Evolutionary conservation across 2,888 invertebrate genomes (phyloP), one percentile per base, ranked within the genome.

Genomic region (Ecliptopera silaceata): DNA sequence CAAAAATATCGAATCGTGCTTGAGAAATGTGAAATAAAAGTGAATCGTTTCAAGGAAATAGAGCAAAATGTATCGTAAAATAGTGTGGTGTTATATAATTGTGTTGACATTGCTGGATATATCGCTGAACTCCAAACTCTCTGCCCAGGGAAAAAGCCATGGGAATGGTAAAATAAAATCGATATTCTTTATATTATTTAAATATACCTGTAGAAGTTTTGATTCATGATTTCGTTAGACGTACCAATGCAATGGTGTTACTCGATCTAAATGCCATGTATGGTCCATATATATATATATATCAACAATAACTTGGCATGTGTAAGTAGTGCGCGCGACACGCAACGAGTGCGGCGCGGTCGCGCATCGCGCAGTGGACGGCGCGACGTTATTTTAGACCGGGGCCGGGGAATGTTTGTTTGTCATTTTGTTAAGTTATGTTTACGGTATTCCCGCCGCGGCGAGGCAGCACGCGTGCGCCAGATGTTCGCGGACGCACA

Each of bases 121-220:
- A 80, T 92, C 94, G 68, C 91, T 93, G 73, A 93, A 94, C 84
- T 94, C 93, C 67, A 93, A 93, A 85, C 92, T 94, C 86, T 94
- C 95, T 86, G 93, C 94, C 73, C 94, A 94, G 87, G 95, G 94
- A 87, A 94, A 94, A 86, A 94, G 93, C 89, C 94, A 95, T 93
- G 95, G 95, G 94, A 93, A 95, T 93, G 95, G 95, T 95, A 93
- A 93, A 85, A 88, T 95, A 93, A 93, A 85, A 88, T 88, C 86
- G 85, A 88, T 88, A 82, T 75, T 54, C 10, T 18, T 0, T 29
- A 10, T 8, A 18, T n/a, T n/a, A n/a, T 13, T 32, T 10, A 43
- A 6, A 22, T 15, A 1, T 46, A 36, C 13, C 43, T 29, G 26
- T 36, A 11, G 3, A 18, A 18, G 13, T 22, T 36, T 31, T 15